Conservation (phyloP, 2,113 vertebrate genomes). For the Hyperoodon ampullatus region DNA sequence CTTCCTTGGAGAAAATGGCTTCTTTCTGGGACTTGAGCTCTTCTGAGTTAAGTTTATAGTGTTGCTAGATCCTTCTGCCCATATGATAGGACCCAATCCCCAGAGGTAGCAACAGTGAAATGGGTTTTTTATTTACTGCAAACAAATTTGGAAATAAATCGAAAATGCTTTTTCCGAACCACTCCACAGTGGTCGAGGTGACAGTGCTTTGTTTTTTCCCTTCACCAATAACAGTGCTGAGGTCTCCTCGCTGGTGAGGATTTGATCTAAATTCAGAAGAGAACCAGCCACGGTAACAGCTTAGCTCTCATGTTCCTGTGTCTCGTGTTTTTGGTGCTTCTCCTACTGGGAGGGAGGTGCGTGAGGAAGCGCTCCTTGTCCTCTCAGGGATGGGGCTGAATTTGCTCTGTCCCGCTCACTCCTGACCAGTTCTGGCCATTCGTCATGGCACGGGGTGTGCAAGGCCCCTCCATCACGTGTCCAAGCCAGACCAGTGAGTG, state of each 20-base stretch:
- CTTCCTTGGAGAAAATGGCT: slow-evolving; percentile 10
- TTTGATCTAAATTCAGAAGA: slow-evolving; percentile 77
- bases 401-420: slow-evolving; percentile 64
- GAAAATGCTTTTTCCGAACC: slow-evolving; percentile 70
- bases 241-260: slow-evolving; percentile 68
- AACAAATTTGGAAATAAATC: slow-evolving; percentile 63
- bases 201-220: slow-evolving; percentile 68
- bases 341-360: slow-evolving; percentile 52
- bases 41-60: slow-evolving; percentile 47
- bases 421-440: slow-evolving; percentile 71
- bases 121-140: slow-evolving; percentile 61
- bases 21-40: slow-evolving; percentile 23
- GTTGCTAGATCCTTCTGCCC: slow-evolving; percentile 41
- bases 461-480: neutral
- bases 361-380: slow-evolving; percentile 71
- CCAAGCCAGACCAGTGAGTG: slow-evolving; percentile 57
- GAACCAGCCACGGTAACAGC: slow-evolving; percentile 71
- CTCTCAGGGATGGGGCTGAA: slow-evolving; percentile 60
- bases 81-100: slow-evolving; percentile 30
- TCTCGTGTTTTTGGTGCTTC: slow-evolving; percentile 63
- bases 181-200: slow-evolving; percentile 43
- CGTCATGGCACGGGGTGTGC: slow-evolving; percentile 50
- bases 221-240: slow-evolving; percentile 66
- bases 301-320: slow-evolving; percentile 57
- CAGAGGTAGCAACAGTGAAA: slow-evolving; percentile 50